phyloP scores from a whole-genome alignment of 1,140 invertebrate species.

The Goniozus legneri region DNA sequence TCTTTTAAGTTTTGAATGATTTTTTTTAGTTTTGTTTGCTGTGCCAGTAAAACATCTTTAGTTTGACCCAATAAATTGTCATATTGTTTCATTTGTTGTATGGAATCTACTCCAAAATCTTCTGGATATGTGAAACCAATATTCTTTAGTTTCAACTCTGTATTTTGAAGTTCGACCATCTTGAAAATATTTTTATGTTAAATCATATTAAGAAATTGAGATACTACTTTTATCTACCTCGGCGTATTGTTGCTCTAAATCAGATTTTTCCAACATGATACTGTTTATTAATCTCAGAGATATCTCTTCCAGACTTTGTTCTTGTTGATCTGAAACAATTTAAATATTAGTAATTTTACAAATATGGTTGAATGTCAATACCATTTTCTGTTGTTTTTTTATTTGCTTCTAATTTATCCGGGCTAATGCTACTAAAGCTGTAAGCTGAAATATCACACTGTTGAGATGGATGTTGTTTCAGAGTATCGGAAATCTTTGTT shows the following conservation, averaged over 20 bases:
- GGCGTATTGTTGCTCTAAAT: slow-evolving; percentile 65
- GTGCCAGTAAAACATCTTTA: slow-evolving; percentile 61
- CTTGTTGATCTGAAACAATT: slow-evolving; percentile 40
- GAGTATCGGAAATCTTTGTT: slow-evolving; percentile 54
- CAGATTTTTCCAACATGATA: slow-evolving; percentile 64
- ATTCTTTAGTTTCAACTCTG: slow-evolving; percentile 57
- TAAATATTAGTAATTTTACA: no score
- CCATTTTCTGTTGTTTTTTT: slow-evolving; percentile 9
- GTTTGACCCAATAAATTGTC: slow-evolving; percentile 62
- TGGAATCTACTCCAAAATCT: slow-evolving; percentile 58
- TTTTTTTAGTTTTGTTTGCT: slow-evolving; percentile 63
- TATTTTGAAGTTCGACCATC: slow-evolving; percentile 61
- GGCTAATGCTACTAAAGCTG: slow-evolving; percentile 28
- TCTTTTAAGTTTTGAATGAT: slow-evolving; percentile 45
- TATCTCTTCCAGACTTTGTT: slow-evolving; percentile 73
- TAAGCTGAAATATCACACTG: slow-evolving; percentile 31
- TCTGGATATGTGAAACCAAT: slow-evolving; percentile 68
- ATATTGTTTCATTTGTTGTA: slow-evolving; percentile 64
- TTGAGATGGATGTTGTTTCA: slow-evolving; percentile 46
- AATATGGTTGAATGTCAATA: no score
- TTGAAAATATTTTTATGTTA: slow-evolving; percentile 40
- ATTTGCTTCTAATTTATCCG: background rate
- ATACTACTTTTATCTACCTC: slow-evolving; percentile 36
- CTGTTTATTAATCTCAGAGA: slow-evolving; percentile 68
- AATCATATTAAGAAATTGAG: background rate